phyloP scores from a whole-genome alignment of 2,113 vertebrate species.

The Ammodytes dubius region DNA sequence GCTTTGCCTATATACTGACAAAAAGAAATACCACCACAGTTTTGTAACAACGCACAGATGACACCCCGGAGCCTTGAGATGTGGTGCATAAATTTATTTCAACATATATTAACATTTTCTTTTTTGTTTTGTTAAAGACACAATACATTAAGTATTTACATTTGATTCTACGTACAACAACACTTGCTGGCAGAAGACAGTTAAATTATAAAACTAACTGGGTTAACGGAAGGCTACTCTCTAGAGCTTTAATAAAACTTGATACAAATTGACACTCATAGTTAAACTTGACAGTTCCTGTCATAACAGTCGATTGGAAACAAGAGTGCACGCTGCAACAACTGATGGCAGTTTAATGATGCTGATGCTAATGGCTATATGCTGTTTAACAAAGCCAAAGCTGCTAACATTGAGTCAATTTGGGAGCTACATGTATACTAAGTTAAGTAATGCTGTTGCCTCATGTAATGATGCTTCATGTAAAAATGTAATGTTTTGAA shows the following conservation, averaged over 20 bases:
- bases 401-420: conserved; percentile 17
- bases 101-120: conserved; percentile 77
- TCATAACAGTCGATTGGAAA: conserved; percentile 59
- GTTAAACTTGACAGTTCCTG: conserved; percentile 41
- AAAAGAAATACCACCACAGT: neutral
- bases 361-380: conserved; percentile 20
- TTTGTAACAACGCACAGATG: conserved; percentile 40
- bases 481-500: neutral
- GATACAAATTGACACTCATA: conserved; percentile 36
- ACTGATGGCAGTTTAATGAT: conserved; percentile 22
- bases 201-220: conserved; percentile 42
- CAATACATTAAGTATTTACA: conserved; percentile 73
- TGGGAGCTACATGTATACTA: neutral
- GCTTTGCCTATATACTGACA: conserved; percentile 31
- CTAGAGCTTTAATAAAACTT: conserved; percentile 44
- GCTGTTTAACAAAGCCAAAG: conserved; percentile 36
- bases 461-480: neutral
- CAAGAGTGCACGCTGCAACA: conserved; percentile 30
- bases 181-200: conserved; percentile 55
- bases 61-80: conserved; percentile 42
- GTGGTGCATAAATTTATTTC: conserved; percentile 78
- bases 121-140: conserved; percentile 66
- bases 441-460: neutral
- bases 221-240: conserved; percentile 60
- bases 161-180: conserved; percentile 47